Evolutionary conservation across 2,113 vertebrate species (phyloP), one percentile per base, ranked within the genome.

Genomic region (Alethe diademata): DNA sequence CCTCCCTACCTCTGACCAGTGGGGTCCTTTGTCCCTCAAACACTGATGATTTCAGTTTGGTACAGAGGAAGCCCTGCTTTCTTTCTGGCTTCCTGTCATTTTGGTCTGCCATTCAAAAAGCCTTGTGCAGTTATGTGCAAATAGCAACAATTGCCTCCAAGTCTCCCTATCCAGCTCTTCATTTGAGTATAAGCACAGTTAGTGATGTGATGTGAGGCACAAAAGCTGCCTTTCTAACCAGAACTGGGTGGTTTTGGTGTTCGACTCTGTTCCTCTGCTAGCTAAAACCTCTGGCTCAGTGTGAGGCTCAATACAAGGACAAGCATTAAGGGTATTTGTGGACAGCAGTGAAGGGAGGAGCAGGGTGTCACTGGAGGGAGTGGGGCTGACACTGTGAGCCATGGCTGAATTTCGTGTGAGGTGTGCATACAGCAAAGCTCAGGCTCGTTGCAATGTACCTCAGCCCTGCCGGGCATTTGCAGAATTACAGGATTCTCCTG

Each of bases 101-200:
- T 60, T 38, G 12, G 8, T 58, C 15, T 70, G 23, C 17, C 2
- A 0, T 36, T 54, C 31, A 19, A 24, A 83, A 53, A 66, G 11
- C 8, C 18, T 88, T 9, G 28, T 25, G 20, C 8, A 9, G 16
- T 12, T 75, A 15, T 0, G 9, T 57, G 48, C 66, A 67, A 76
- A 72, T 24, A 0, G 0, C 73, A 66, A 4, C 19, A 66, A 16
- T 48, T 88, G 58, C 11, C 35, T 29, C 2, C 3, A 40, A 69
- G 19, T 31, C 19, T 81, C 69, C 19, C 31, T 22, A 8, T 70
- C 35, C 12, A 11, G 36, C 16, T 70, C 40, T 62, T 86, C 24
- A 0, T 48, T 8, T 3, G 40, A 60, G 19, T n/a, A 8, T 11
- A 12, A 88, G 36, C 2, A 1, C 1, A 2, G n/a, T 9, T 19